These are phyloP conservation scores for Pteruthius melanotis DNA, from an alignment of 2,113 vertebrate species.

Conservation along the genomic window DNA sequence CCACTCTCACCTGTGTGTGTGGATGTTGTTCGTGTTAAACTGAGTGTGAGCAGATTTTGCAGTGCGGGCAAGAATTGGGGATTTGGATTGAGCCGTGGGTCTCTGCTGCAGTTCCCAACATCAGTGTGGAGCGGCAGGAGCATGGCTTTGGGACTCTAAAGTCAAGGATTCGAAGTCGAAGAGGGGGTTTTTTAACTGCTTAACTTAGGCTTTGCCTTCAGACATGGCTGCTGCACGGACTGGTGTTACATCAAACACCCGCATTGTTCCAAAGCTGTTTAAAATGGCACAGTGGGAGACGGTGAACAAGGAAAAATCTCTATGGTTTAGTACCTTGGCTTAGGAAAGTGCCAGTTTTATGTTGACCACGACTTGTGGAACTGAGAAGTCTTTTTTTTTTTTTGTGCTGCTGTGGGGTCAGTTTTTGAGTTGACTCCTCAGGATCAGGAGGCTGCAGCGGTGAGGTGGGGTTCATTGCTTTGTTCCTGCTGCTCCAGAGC, in stretches of 20 bases:
- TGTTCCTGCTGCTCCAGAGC: neutral
- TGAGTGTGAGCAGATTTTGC: neutral
- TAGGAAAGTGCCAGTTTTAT: neutral
- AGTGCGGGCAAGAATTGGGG: neutral
- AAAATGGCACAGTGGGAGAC: neutral
- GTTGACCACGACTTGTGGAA: neutral
- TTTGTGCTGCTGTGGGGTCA: neutral
- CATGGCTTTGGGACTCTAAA: neutral
- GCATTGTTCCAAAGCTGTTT: neutral
- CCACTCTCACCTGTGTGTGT: neutral
- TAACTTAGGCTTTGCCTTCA: neutral
- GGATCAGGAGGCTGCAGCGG: neutral
- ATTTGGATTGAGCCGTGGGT: neutral
- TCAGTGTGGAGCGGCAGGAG: neutral
- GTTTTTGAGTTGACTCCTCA: neutral
- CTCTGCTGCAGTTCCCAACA: neutral
- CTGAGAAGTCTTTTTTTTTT: neutral
- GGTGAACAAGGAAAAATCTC: neutral
- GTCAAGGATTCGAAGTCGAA: neutral
- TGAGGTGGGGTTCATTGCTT: neutral
- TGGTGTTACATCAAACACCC: neutral
- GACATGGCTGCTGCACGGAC: neutral
- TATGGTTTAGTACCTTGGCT: neutral
- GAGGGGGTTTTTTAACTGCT: neutral
- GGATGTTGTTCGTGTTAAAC: accelerated